Base-by-base conservation (phyloP, 2,113 vertebrate species). In the Phasianus colchicus region DNA sequence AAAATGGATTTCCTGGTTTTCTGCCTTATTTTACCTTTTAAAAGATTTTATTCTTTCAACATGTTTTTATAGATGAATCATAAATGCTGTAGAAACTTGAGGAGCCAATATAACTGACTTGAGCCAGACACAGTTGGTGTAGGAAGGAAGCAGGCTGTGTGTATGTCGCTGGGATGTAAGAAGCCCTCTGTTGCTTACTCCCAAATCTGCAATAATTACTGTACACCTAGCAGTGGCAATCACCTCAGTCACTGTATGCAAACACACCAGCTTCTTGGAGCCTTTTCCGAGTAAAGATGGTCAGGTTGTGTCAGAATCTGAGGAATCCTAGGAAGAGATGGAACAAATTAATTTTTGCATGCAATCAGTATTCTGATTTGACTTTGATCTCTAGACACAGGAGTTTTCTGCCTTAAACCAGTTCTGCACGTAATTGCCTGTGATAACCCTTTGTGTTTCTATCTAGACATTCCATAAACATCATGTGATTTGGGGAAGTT, bases 301-400 rank as follows among this genome's bases (percentile, higher is more conserved):
- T 75, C 85, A 90, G 76, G 75, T 72, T n/a, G 6, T 94, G 93
- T 92, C 82, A 95, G 75, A 92, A 86, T 69, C 52, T 78, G 73
- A 92, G 69, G 48, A 64, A 88, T 75, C 65, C 61, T 91, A 61
- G 76, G 70, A 91, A 91, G 86, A 94, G 76, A 81, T 40, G 86
- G 88, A 94, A 84, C 90, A 92, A 88, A 95, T 86, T 88, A 80
- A 90, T 86, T 94, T 95, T 84, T 95, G 69, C 88, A 57, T 61
- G 79, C 57, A 67, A 42, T 95, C 83, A 84, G 83, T 84, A 91
- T 95, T 94, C 88, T 58, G 83, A 88, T 93, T 94, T 93, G 83
- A 75, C 93, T 95, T 95, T 91, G 80, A 88, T 95, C 94, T 95
- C 70, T 64, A 89, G 73, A 65, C 32, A 25, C 69, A 54, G 57